Conservation (phyloP, 2,113 vertebrate genomes). For the Otus sunia region DNA sequence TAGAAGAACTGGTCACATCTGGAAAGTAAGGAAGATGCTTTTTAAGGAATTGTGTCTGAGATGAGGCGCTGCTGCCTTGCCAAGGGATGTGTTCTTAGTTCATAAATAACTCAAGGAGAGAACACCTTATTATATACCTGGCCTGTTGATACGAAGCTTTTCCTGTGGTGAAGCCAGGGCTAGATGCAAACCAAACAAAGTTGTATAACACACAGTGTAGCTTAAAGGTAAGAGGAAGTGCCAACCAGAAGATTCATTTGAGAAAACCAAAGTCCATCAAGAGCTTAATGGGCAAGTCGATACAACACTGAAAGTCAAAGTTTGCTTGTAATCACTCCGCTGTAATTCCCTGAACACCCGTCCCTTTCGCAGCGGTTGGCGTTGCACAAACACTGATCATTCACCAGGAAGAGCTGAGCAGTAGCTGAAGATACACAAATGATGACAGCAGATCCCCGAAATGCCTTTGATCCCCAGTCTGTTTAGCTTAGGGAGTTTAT, state of each 20-base stretch:
- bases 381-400: accelerated
- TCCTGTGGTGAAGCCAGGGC: neutral
- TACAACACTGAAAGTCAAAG: neutral
- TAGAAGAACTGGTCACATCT: neutral
- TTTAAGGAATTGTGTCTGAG: neutral
- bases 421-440: neutral
- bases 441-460: neutral
- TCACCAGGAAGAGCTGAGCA: neutral
- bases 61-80: neutral
- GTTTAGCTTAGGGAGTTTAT: neutral
- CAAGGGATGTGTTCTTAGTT: neutral
- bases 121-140: neutral
- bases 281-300: neutral
- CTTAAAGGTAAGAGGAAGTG: neutral
- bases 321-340: neutral
- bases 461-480: neutral
- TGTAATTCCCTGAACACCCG: neutral
- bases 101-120: neutral
- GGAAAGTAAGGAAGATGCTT: neutral
- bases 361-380: neutral
- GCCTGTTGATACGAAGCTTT: neutral
- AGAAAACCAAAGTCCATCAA: neutral
- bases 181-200: neutral
- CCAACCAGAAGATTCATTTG: neutral
- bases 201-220: neutral